Evolutionary conservation across 2,113 vertebrate species (phyloP).

Genomic region (Triplophysa siluroides): DNA sequence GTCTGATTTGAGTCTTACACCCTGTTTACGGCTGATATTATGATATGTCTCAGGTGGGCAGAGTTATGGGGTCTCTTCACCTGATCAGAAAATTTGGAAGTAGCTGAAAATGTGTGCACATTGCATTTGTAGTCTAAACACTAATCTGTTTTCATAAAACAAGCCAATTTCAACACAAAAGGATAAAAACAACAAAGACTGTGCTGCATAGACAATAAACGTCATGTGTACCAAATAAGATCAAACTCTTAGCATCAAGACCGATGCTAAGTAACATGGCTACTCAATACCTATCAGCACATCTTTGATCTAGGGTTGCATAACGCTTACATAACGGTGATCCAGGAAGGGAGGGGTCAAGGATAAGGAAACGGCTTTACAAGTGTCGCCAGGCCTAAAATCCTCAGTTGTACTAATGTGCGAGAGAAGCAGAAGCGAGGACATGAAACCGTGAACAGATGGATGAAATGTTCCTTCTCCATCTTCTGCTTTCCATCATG

Average conservation of each 20-base stretch:
- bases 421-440: constrained; percentile 15
- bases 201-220: neutral
- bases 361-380: neutral
- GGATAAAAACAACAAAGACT: neutral
- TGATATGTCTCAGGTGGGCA: too few species aligned
- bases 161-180: too few species aligned
- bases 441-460: neutral
- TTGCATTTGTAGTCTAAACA: too few species aligned
- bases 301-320: constrained; percentile 30
- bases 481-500: constrained; percentile 47
- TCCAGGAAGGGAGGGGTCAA: constrained; percentile 41
- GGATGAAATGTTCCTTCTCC: constrained; percentile 48
- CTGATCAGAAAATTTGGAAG: too few species aligned
- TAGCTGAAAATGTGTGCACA: too few species aligned
- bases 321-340: constrained; percentile 49
- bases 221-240: neutral
- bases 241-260: neutral
- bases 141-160: too few species aligned
- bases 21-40: too few species aligned
- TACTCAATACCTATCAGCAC: constrained; percentile 11
- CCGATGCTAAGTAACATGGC: neutral
- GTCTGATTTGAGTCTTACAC: neutral
- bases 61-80: too few species aligned
- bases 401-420: neutral
- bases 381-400: neutral